These are phyloP conservation scores for Gobionotothen gibberifrons DNA, from an alignment of 2,797 vertebrate genomes.

Conservation along the genomic window DNA sequence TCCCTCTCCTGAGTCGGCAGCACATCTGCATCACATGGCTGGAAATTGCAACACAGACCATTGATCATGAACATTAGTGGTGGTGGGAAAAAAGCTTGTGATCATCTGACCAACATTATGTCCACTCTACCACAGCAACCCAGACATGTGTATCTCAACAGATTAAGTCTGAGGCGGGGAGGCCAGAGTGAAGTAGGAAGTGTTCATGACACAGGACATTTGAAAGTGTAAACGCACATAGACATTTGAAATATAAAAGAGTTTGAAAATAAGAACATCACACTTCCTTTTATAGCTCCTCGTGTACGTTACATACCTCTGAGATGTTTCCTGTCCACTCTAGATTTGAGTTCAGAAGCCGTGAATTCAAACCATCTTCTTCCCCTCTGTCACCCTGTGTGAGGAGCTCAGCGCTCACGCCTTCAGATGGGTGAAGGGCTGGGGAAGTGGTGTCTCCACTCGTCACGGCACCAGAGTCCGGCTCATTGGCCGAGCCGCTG, in stretches of 20 bases:
- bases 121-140: slow-evolving; percentile 5
- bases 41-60: slow-evolving; percentile 72
- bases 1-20: slow-evolving; percentile 65
- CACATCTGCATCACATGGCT: slow-evolving; percentile 76
- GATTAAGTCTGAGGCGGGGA: not conserved
- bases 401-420: slow-evolving; percentile 13
- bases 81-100: slow-evolving; percentile 51
- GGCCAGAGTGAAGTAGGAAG: not conserved
- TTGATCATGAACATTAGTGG: slow-evolving; percentile 34
- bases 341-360: slow-evolving; percentile 9
- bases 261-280: not conserved
- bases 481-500: slow-evolving; percentile 55
- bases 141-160: slow-evolving; percentile 3
- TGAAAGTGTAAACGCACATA: not conserved
- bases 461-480: slow-evolving; percentile 25
- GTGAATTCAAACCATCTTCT: slow-evolving; percentile 31
- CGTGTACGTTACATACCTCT: slow-evolving; percentile 56
- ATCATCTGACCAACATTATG: slow-evolving; percentile 52
- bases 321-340: slow-evolving; percentile 43
- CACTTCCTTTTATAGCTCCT: not conserved
- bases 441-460: slow-evolving; percentile 41
- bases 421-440: slow-evolving; percentile 25
- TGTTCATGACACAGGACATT: slow-evolving; percentile 35
- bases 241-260: not conserved
- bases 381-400: slow-evolving; percentile 33